Conservation (phyloP, 2,113 vertebrate species). For the Podarcis raffonei region DNA sequence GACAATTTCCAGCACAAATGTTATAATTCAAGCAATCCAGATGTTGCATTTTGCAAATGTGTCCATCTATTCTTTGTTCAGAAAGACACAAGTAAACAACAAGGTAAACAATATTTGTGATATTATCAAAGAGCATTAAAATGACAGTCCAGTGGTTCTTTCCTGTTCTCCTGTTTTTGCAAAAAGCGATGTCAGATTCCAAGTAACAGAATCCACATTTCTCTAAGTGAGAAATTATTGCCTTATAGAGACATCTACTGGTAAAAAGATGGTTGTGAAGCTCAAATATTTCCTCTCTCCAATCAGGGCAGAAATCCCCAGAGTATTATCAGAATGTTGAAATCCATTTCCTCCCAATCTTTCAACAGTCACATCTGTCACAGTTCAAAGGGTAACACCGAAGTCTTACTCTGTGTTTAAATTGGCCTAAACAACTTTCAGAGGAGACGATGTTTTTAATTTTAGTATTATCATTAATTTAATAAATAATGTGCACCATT, state of each 20-base stretch:
- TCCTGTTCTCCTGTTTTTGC: neutral
- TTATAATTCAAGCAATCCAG: neutral
- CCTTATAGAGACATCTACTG: conserved; percentile 73
- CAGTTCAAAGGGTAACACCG: conserved; percentile 1
- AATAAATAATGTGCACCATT: neutral
- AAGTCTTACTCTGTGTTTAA: conserved; percentile 1
- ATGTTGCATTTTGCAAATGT: accelerated
- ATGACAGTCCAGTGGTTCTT: conserved; percentile 22
- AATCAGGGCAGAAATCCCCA: neutral
- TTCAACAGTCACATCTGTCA: neutral
- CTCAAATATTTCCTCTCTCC: neutral
- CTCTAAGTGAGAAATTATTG: conserved; percentile 50
- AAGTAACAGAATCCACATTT: conserved; percentile 26
- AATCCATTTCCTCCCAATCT: conserved; percentile 1
- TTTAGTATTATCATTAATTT: neutral
- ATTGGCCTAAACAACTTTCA: conserved; percentile 12
- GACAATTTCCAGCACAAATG: neutral
- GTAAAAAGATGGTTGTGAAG: conserved; percentile 41
- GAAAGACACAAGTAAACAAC: neutral
- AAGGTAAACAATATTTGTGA: neutral
- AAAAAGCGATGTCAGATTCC: conserved; percentile 7
- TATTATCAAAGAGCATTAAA: neutral
- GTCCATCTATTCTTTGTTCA: accelerated
- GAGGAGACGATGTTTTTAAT: neutral
- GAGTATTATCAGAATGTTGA: conserved; percentile 7